Conservation (phyloP, 2,888 invertebrate genomes). For the Lysandra coridon region DNA sequence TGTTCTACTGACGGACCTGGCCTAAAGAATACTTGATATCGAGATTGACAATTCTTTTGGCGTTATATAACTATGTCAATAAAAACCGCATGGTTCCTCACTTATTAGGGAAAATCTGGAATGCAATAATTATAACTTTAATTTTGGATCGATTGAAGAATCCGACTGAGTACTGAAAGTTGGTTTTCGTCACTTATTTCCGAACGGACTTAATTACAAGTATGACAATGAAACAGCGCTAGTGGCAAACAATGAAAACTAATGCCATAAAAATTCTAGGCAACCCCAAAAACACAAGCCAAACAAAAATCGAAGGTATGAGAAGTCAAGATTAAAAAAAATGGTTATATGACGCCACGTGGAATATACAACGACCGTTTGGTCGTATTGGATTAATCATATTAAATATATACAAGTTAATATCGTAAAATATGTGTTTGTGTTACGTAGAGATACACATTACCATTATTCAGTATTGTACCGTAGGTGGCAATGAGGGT, state of each 20-base stretch:
- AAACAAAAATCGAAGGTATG: background rate
- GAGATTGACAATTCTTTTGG: background rate
- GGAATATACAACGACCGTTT: background rate
- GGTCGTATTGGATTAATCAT: slow-evolving; percentile 12
- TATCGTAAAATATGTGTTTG: slow-evolving; percentile 26
- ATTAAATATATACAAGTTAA: slow-evolving; percentile 3
- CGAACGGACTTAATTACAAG: background rate
- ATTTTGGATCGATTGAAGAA: background rate
- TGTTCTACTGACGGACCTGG: background rate
- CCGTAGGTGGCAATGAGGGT: slow-evolving; percentile 16
- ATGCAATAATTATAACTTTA: too few relatives aligned
- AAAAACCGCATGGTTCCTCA: background rate
- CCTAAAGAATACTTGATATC: slow-evolving; percentile 13
- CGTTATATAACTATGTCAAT: background rate
- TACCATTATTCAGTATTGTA: slow-evolving; percentile 23
- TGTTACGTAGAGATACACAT: slow-evolving; percentile 6
- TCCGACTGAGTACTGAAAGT: too few relatives aligned
- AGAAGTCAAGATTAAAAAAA: background rate
- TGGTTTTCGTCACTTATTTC: too few relatives aligned
- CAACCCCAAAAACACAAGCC: background rate
- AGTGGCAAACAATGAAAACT: background rate
- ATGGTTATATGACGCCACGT: background rate
- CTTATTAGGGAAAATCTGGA: background rate
- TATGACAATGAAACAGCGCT: background rate
- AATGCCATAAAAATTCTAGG: background rate